A percentile compares a stretch with the other conserved stretches of the same genome.
Evolutionary conservation across 2,888 invertebrate genomes (phyloP).

Genomic region (Unio pictorum): DNA sequence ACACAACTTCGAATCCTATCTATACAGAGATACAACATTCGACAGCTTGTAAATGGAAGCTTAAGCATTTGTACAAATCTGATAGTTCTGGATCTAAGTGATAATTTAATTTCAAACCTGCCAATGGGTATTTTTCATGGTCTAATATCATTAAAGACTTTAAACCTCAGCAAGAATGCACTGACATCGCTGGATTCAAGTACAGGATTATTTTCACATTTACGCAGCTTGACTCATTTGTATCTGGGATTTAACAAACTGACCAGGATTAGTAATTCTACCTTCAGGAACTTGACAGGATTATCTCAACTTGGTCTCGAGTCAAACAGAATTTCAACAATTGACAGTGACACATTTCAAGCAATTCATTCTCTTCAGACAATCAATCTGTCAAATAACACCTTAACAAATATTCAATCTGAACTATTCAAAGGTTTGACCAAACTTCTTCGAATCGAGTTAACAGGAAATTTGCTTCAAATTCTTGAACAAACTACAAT

Average conservation of each 20-base stretch:
- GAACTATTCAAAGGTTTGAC: no score
- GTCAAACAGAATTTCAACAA: conserved; percentile 26
- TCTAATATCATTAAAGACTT: conserved; percentile 26
- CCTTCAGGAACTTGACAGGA: no score
- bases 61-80: conserved; percentile 29
- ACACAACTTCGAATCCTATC: conserved; percentile 19
- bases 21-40: conserved; percentile 28
- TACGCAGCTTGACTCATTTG: no score
- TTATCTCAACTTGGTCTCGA: conserved; percentile 11
- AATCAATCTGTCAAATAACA: conserved; percentile 15
- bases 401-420: no score
- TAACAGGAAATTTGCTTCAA: no score
- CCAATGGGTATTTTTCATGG: conserved; percentile 32
- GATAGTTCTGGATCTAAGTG: conserved; percentile 25
- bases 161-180: conserved; percentile 36
- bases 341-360: conserved; percentile 26
- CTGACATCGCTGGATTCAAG: conserved; percentile 11
- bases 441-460: no score
- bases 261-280: no score
- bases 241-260: no score
- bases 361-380: conserved; percentile 13
- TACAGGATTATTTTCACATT: no score
- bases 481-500: no score
- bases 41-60: conserved; percentile 18
- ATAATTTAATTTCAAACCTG: conserved; percentile 24